Conservation (phyloP, 2,113 vertebrate genomes). For the Accipiter virgatus region DNA sequence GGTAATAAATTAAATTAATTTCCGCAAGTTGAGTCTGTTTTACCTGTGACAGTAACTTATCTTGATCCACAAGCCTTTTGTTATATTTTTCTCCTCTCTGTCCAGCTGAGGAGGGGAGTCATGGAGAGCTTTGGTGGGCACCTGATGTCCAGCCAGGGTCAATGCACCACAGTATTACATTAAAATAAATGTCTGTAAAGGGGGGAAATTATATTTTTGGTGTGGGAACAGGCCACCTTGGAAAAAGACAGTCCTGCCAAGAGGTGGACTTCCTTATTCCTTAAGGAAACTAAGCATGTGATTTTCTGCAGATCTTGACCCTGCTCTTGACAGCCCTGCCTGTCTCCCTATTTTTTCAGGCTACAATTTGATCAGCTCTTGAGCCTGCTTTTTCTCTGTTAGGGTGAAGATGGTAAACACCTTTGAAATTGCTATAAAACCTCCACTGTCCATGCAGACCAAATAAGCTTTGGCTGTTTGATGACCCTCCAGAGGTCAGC, state of each 20-base stretch:
- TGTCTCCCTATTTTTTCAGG: neutral
- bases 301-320: neutral
- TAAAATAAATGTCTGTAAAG: neutral
- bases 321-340: neutral
- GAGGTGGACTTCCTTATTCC: neutral
- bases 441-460: neutral
- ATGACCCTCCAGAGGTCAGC: rapidly evolving
- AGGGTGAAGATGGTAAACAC: neutral
- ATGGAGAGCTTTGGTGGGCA: neutral
- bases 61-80: neutral
- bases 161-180: neutral
- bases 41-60: neutral
- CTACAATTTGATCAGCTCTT: neutral
- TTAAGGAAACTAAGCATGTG: neutral
- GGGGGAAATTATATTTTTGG: neutral
- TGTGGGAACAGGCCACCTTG: neutral
- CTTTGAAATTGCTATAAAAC: neutral
- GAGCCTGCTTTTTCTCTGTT: neutral
- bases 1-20: neutral
- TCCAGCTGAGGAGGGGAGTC: neutral
- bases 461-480: neutral
- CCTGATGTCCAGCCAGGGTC: neutral
- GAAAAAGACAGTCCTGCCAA: neutral
- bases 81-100: neutral
- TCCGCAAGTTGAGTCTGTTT: neutral